Evolutionary conservation across 2,113 vertebrate genomes (phyloP).

Genomic region (Chelonoidis abingdonii): DNA sequence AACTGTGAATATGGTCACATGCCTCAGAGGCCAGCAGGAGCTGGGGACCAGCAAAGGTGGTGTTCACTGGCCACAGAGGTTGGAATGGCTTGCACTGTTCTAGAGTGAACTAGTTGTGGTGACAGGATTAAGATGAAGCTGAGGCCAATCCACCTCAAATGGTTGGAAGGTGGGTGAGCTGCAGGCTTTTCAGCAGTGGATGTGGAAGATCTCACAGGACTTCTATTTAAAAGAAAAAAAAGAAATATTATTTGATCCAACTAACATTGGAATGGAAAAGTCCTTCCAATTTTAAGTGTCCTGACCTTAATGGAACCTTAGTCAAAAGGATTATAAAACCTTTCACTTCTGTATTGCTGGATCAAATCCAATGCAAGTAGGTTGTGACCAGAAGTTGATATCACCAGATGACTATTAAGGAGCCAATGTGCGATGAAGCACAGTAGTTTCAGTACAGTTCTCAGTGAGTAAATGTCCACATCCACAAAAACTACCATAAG

Average conservation of each 20-base stretch:
- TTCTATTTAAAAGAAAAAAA: slow-evolving; percentile 19
- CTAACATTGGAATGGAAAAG: slow-evolving; percentile 32
- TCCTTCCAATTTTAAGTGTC: background rate
- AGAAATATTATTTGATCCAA: slow-evolving; percentile 4
- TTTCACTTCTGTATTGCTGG: background rate
- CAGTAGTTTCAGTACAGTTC: background rate
- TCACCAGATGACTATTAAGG: background rate
- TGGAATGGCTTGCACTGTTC: background rate
- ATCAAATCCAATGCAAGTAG: background rate
- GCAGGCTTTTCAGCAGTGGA: background rate
- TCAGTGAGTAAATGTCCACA: background rate
- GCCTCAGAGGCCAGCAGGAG: background rate
- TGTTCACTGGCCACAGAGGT: slow-evolving; percentile 23
- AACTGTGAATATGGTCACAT: background rate
- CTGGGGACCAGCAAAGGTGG: slow-evolving; percentile 26
- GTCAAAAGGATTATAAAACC: background rate
- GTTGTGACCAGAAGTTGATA: background rate
- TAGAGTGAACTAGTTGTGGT: slow-evolving; percentile 53
- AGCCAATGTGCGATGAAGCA: background rate
- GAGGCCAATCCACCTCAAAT: slow-evolving; percentile 60
- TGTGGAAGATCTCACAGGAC: slow-evolving; percentile 2
- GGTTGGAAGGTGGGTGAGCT: background rate
- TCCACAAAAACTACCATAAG: background rate
- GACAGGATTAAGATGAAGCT: slow-evolving; percentile 42
- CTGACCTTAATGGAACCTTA: background rate